Percentiles rank a stretch among this genome's conserved stretches.
phyloP scores from a whole-genome alignment of 2,797 vertebrate species.

The Phrynocephalus forsythii region DNA sequence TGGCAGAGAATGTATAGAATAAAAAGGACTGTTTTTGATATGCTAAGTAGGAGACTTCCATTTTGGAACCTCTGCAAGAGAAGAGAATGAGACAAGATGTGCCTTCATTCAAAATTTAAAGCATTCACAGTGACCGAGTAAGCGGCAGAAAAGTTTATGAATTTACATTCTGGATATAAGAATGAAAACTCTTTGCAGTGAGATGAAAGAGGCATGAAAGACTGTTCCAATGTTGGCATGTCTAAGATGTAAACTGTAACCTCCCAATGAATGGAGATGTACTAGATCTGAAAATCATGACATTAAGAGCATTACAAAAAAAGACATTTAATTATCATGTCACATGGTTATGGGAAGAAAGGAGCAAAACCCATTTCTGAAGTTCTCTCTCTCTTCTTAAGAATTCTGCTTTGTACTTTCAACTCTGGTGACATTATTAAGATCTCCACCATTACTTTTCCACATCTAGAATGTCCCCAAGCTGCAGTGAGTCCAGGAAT shows the following conservation, averaged over 20 bases:
- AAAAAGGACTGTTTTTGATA: not conserved
- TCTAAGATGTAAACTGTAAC: constrained; percentile 15
- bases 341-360: not conserved
- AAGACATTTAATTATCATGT: rapidly evolving
- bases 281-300: not conserved
- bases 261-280: constrained; percentile 11
- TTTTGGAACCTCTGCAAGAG: constrained; percentile 14
- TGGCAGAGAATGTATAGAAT: not conserved
- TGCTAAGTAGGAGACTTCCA: not conserved
- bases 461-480: constrained; percentile 35
- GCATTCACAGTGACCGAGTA: not conserved
- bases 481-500: constrained; percentile 71
- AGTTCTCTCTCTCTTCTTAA: not conserved
- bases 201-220: not conserved
- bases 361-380: rapidly evolving
- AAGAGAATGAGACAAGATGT: not conserved
- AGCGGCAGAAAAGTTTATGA: not conserved
- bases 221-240: constrained; percentile 6
- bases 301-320: not conserved
- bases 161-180: not conserved
- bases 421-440: constrained; percentile 51
- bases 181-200: not conserved
- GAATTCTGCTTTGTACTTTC: constrained; percentile 37
- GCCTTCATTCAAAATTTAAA: constrained; percentile 7
- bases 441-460: constrained; percentile 34